Base-by-base conservation (phyloP, 2,113 vertebrate genomes). In the Sinocyclocheilus anshuiensis region DNA sequence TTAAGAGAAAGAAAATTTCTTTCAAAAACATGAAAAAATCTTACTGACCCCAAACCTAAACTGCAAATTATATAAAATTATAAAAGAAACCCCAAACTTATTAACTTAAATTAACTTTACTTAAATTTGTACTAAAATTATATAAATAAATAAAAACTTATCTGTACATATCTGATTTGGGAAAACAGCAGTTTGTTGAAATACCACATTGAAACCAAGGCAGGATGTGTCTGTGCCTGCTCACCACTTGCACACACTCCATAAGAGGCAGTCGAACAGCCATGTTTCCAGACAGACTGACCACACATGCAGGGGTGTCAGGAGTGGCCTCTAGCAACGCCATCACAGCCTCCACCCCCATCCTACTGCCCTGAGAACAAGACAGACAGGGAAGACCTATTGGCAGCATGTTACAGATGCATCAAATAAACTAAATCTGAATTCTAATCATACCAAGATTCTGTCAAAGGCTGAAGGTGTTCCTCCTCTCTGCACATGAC, bases 291-390 rank as follows among this genome's bases (percentile, higher is more conserved):
- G 97, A 98, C 76, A 99, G 94, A 88, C 96, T 98, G 91, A 99
- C 96, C 24, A 99, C 97, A 6, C 97, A 98, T 76, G 97, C 97
- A 0, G 97, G 97, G 0, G 97, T 98, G 0, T 98, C 96, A 0
- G 97, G 96, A 0, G 96, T 97, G 57, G 95, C 98, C 89, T 99
- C 97, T 87, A 99, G 87, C 87, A 99, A 92, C 0, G 97, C 97
- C 97, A 99, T 97, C 87, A 99, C 97, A 0, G 97, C 97, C 89
- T 99, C 98, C 29, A 98, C 96, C 0, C 97, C 97, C 98, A 98
- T 98, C 86, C 97, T 94, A 93, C 97, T 98, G 90, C 96, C 97
- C 97, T 98, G 92, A 0, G 36, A 87, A 33, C 87, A 80, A 89
- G 20, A 74, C 33, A 78, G 5, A 87, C 15, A 16, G 16, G 15